phyloP scores from a whole-genome alignment of 2,888 invertebrate species.

The Toxonevra muliebris region DNA sequence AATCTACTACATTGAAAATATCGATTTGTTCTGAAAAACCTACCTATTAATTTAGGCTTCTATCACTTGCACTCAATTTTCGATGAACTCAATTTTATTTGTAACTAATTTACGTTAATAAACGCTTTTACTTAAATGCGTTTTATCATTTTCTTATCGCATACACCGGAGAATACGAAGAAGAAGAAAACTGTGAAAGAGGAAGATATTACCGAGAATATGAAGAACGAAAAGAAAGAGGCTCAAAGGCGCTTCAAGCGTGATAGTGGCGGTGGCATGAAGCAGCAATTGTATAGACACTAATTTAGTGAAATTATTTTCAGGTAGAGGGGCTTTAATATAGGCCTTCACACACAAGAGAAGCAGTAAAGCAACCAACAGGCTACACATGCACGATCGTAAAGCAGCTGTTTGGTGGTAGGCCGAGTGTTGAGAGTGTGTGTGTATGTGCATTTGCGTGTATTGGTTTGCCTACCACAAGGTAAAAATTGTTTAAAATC shows the following conservation, averaged over 20 bases:
- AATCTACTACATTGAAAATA: too few relatives aligned
- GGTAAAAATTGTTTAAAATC: slow-evolving; percentile 47
- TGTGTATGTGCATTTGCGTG: slow-evolving; percentile 1
- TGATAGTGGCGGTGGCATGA: slow-evolving; percentile 1
- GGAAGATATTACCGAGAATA: neutral
- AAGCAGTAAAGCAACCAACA: neutral
- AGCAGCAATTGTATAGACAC: slow-evolving; percentile 21
- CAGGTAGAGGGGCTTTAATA: slow-evolving; percentile 14
- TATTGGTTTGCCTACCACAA: slow-evolving; percentile 10
- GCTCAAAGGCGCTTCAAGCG: slow-evolving; percentile 4
- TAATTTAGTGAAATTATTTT: slow-evolving; percentile 45
- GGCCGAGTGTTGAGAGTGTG: neutral
- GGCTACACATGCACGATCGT: neutral
- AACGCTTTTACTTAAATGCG: slow-evolving; percentile 28
- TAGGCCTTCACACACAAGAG: neutral
- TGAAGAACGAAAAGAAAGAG: neutral
- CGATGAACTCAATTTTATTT: slow-evolving; percentile 4
- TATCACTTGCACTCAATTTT: neutral
- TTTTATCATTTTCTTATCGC: slow-evolving; percentile 21
- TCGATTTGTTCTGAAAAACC: too few relatives aligned
- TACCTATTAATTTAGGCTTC: too few relatives aligned
- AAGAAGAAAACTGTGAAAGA: neutral
- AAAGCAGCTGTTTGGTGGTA: slow-evolving; percentile 4
- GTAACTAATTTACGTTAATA: slow-evolving; percentile 25
- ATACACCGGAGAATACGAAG: neutral